Evolutionary conservation across 2,888 invertebrate genomes (phyloP), one percentile per base, ranked within the genome.

Genomic region (Metallyticus violacea): DNA sequence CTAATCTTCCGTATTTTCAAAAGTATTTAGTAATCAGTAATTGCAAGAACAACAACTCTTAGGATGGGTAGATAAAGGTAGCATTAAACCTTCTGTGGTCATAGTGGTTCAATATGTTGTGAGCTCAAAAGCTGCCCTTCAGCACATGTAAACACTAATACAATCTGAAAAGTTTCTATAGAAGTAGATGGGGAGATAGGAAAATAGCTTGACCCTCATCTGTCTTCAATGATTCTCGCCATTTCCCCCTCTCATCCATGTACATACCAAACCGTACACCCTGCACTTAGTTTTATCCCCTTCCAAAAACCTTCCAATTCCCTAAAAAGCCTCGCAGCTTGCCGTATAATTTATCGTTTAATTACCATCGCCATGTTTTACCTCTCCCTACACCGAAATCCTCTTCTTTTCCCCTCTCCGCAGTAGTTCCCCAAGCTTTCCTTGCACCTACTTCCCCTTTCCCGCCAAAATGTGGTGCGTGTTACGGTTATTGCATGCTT

Each of bases 331-430:
- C 85, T 85, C 77, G 82, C 77, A 84, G 87, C 85, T 79, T 84
- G 76, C 77, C 83, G 83, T 83, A 83, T 83, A 86, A 87, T 87
- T 86, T 87, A 87, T 87, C 87, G 87, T 87, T 87, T 87, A 87
- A 87, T 87, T 87, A 87, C 87, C 87, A 85, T 87, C 86, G 76
- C 86, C 80, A 87, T 86, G 87, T 87, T 87, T 87, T 82, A 87
- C 87, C 87, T 84, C 83, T 62, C 84, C 79, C 79, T 83, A 4
- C 29, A 81, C 77, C 22, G 28, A 28, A 77, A 83, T 83, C 83
- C 27, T 77, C 28, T 77, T 77, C 77, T 77, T 83, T 25, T 76
- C 27, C 76, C 28, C 79, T 28, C 81, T 28, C 76, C 6, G 26
- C 40, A 62, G 40, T 26, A 26, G n/a, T n/a, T n/a, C n/a, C 15